Evolutionary conservation across 2,888 invertebrate species (phyloP).

Genomic region (Sipha maydis): DNA sequence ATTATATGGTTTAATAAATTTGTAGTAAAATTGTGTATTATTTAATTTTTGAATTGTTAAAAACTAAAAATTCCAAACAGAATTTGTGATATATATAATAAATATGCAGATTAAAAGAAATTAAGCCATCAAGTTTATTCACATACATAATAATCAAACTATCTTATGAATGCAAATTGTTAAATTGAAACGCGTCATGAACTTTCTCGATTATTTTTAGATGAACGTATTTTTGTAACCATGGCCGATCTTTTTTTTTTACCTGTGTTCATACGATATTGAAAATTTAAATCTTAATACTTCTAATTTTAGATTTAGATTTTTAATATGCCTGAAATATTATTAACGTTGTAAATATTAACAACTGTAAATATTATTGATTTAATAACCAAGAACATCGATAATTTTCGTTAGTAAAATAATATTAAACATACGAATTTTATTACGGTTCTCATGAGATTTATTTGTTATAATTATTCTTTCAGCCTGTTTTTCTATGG

Average conservation of each 20-base stretch:
- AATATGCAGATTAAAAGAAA: too few species aligned
- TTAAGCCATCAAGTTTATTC: too few species aligned
- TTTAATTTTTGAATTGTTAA: too few species aligned
- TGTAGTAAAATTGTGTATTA: too few species aligned
- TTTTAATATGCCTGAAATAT: not conserved
- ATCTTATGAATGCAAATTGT: not conserved
- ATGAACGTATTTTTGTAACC: not conserved
- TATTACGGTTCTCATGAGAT: too few species aligned
- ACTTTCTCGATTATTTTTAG: conserved; percentile 28
- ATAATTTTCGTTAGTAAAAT: too few species aligned
- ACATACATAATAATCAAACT: too few species aligned
- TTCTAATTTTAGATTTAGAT: not conserved
- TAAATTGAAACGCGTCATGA: not conserved
- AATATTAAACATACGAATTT: too few species aligned
- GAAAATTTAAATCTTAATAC: not conserved
- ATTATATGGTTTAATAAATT: too few species aligned
- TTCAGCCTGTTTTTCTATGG: not conserved
- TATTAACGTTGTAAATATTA: not conserved
- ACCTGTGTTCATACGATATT: conserved; percentile 10
- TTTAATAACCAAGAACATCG: not conserved
- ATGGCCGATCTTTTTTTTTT: not conserved
- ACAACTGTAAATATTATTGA: not conserved
- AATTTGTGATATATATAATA: too few species aligned
- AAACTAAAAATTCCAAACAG: too few species aligned
- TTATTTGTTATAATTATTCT: not conserved